Conservation (phyloP, 1,140 invertebrate species). For the Platorchestia sp. region DNA sequence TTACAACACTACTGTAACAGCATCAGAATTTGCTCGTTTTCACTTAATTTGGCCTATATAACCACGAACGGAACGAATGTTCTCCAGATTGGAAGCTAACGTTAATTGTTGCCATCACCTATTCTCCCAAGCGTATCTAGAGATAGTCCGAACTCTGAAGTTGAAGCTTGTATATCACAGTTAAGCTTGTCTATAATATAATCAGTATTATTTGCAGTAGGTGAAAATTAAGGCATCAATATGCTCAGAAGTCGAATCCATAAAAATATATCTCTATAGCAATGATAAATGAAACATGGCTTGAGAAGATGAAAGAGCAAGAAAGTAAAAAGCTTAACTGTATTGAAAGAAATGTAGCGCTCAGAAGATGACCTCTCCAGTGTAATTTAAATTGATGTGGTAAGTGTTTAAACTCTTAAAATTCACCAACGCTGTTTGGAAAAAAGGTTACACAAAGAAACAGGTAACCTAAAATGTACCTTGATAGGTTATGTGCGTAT, state of each 20-base stretch:
- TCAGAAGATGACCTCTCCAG: background rate
- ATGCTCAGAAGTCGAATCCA: too few species aligned
- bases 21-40: background rate
- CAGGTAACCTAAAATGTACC: background rate
- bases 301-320: background rate
- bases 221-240: too few species aligned
- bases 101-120: background rate
- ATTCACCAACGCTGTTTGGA: background rate
- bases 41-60: background rate
- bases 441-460: background rate
- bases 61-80: background rate
- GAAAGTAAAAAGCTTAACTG: background rate
- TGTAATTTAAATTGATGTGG: background rate
- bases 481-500: background rate
- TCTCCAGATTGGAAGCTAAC: background rate
- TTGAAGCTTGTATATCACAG: background rate
- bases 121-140: background rate
- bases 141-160: background rate
- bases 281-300: background rate
- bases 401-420: background rate
- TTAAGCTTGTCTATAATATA: too few species aligned
- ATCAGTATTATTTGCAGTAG: too few species aligned
- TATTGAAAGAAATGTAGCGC: background rate
- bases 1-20: background rate
- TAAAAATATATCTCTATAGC: too few species aligned